Evolutionary conservation across 2,888 invertebrate species (phyloP).

Genomic region (Apamea crenata): DNA sequence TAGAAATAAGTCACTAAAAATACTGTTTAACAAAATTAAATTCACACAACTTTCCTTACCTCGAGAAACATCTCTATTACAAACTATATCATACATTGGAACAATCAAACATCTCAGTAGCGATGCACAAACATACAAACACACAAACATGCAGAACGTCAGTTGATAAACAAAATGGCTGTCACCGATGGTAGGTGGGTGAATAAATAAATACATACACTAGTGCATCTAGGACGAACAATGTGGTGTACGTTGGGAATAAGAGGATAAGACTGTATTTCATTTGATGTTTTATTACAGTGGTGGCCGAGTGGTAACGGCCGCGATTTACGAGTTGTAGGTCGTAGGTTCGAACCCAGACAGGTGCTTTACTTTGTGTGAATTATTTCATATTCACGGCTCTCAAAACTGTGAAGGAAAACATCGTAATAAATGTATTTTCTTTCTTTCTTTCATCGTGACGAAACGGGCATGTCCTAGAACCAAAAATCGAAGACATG

Average conservation of each 20-base stretch:
- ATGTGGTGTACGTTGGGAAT: slow-evolving; percentile 65
- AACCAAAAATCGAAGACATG: no score
- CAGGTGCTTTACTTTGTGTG: no score
- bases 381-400: no score
- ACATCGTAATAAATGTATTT: no score
- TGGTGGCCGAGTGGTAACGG: no score
- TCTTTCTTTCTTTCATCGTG: no score
- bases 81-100: slow-evolving; percentile 46
- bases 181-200: slow-evolving; percentile 86
- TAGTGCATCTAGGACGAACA: slow-evolving; percentile 78
- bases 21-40: background rate
- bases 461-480: no score
- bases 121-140: slow-evolving; percentile 61
- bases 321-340: no score
- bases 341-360: no score
- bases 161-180: slow-evolving; percentile 85
- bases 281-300: background rate
- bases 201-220: slow-evolving; percentile 87
- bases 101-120: slow-evolving; percentile 74
- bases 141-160: slow-evolving; percentile 69
- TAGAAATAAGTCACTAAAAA: background rate
- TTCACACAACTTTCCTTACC: background rate
- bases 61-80: background rate
- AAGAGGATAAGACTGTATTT: slow-evolving; percentile 69
- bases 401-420: no score